These are phyloP conservation scores for Lycophotia porphyrea DNA, from an alignment of 2,888 invertebrate species.

Conservation along the genomic window DNA sequence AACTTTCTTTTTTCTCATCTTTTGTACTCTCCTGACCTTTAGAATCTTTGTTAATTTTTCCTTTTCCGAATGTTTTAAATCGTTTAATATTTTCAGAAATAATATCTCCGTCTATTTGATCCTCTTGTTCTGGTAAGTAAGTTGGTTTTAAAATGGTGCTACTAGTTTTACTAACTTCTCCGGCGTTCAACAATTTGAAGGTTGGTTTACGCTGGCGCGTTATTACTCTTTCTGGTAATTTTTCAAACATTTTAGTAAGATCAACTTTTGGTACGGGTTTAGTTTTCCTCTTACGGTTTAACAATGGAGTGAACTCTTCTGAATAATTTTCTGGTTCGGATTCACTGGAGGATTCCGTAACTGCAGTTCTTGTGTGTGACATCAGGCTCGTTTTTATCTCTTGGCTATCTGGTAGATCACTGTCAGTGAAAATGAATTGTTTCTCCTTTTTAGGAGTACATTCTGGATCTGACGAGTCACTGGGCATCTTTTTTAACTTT, in stretches of 20 bases:
- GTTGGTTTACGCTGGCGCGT: slow-evolving; percentile 83
- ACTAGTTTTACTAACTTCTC: slow-evolving; percentile 59
- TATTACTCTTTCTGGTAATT: slow-evolving; percentile 80
- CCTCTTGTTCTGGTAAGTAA: slow-evolving; percentile 76
- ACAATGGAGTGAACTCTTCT: slow-evolving; percentile 77
- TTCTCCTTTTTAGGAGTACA: slow-evolving; percentile 79
- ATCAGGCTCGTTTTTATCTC: slow-evolving; percentile 81
- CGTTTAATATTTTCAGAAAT: slow-evolving; percentile 80
- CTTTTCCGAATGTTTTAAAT: slow-evolving; percentile 75
- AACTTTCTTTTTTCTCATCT: slow-evolving; percentile 31
- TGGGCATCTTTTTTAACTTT: slow-evolving; percentile 69
- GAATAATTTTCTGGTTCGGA: slow-evolving; percentile 79
- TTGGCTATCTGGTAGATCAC: slow-evolving; percentile 83
- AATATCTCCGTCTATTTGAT: slow-evolving; percentile 78
- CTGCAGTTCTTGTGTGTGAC: slow-evolving; percentile 57
- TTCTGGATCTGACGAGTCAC: slow-evolving; percentile 80
- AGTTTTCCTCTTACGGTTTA: slow-evolving; percentile 72
- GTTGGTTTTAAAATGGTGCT: slow-evolving; percentile 74
- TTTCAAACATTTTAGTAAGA: slow-evolving; percentile 78
- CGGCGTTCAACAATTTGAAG: slow-evolving; percentile 69
- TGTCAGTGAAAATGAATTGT: slow-evolving; percentile 74
- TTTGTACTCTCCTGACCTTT: slow-evolving; percentile 46
- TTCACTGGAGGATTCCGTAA: slow-evolving; percentile 79
- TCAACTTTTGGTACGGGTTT: slow-evolving; percentile 74
- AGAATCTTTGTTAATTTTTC: slow-evolving; percentile 67